phyloP scores from a whole-genome alignment of 2,888 invertebrate genomes.

The Stegana nigrithorax region DNA sequence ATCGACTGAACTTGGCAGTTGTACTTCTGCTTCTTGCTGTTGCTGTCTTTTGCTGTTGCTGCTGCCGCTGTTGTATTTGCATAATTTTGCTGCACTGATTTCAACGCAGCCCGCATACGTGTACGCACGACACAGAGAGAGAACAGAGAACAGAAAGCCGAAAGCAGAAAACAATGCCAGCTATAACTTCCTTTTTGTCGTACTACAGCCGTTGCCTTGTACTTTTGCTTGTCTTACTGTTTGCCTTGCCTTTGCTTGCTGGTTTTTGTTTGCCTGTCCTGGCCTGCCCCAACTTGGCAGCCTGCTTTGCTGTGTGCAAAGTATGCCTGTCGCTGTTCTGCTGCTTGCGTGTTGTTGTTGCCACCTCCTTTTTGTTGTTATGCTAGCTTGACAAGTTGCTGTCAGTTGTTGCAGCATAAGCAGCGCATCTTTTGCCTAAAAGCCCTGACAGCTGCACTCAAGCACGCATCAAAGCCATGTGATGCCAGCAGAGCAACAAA shows the following conservation, averaged over 20 bases:
- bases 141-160: not conserved
- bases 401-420: too few species aligned
- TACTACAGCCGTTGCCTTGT: not conserved
- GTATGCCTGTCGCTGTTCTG: too few species aligned
- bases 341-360: too few species aligned
- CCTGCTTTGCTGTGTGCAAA: too few species aligned
- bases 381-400: too few species aligned
- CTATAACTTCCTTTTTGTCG: not conserved
- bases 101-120: conserved; percentile 32
- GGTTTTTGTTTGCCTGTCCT: not conserved
- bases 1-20: conserved; percentile 46
- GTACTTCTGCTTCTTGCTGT: conserved; percentile 42
- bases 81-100: conserved; percentile 8
- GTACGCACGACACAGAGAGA: conserved; percentile 19
- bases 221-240: not conserved
- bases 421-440: too few species aligned
- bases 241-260: not conserved
- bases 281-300: too few species aligned
- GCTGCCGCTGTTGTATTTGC: conserved; percentile 22
- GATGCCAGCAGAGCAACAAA: too few species aligned
- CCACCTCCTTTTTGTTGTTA: too few species aligned
- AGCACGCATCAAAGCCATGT: too few species aligned
- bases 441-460: too few species aligned
- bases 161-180: not conserved
- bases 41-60: conserved; percentile 17